Conservation (phyloP, 2,797 vertebrate genomes). For the Sebastes reedi region DNA sequence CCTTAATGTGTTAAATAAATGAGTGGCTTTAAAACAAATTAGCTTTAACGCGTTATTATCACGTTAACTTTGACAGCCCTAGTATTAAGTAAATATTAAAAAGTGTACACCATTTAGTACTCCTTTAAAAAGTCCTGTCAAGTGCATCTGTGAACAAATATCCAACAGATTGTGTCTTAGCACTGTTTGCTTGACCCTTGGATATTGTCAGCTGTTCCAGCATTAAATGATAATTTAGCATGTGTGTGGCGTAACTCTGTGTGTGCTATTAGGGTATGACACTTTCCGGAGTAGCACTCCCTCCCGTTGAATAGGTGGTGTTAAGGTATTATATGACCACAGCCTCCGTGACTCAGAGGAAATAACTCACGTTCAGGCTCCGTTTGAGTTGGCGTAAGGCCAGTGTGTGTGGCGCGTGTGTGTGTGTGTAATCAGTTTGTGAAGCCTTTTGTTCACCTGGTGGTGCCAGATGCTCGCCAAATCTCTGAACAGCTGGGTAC, state of each 20-base stretch:
- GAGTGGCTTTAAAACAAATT: too few relatives aligned
- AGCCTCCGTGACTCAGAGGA: constrained; percentile 65
- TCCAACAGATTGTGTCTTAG: neutral
- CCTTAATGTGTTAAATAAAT: too few relatives aligned
- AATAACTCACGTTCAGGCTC: constrained; percentile 41
- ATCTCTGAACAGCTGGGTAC: constrained; percentile 62
- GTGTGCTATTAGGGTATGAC: constrained; percentile 6
- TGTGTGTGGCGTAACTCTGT: constrained; percentile 2
- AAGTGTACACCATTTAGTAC: neutral
- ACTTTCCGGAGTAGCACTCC: constrained; percentile 37
- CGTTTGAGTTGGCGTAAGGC: constrained; percentile 28
- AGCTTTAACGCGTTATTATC: too few relatives aligned
- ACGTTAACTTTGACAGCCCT: too few relatives aligned
- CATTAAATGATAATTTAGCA: neutral
- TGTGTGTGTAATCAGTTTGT: constrained; percentile 48
- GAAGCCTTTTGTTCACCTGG: constrained; percentile 46
- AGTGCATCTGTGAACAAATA: neutral
- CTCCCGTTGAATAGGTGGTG: constrained; percentile 32
- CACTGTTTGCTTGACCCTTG: neutral
- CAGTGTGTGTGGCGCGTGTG: neutral
- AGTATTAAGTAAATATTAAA: neutral
- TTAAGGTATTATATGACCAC: constrained; percentile 45
- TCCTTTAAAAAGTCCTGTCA: neutral
- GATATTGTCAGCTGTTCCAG: neutral
- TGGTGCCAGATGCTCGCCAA: constrained; percentile 57